Conservation (phyloP, 2,888 invertebrate genomes). For the Catocala sponsa region DNA sequence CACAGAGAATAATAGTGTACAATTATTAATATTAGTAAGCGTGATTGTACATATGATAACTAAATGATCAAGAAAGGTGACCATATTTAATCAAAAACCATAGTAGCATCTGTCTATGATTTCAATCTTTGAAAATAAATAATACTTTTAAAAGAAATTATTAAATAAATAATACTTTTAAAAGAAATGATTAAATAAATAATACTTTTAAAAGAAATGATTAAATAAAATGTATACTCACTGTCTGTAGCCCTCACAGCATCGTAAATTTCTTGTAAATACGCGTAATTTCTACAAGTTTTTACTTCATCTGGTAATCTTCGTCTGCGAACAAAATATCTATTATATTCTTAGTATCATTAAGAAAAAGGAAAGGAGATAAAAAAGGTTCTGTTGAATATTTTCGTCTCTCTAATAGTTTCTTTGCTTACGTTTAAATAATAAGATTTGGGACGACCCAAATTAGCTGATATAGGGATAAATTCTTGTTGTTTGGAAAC, state of each 20-base stretch:
- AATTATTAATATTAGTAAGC: no score
- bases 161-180: no score
- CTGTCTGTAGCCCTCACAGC: conserved; percentile 89
- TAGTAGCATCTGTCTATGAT: no score
- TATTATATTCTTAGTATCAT: conserved; percentile 4
- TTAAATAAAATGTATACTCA: conserved; percentile 70
- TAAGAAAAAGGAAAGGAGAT: neutral
- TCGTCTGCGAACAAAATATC: conserved; percentile 84
- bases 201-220: no score
- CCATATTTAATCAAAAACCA: no score
- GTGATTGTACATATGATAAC: no score
- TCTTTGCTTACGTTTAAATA: neutral
- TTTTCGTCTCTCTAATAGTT: neutral
- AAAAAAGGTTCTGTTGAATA: neutral
- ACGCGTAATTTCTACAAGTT: conserved; percentile 90
- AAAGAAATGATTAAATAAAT: no score
- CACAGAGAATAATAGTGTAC: no score
- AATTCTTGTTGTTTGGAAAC: neutral
- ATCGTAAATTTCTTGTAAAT: conserved; percentile 92
- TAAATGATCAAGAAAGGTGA: no score
- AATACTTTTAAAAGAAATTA: no score
- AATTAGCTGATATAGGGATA: neutral
- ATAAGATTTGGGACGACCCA: neutral
- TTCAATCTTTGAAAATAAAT: no score
- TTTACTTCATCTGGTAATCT: conserved; percentile 90